Evolutionary conservation across 2,888 invertebrate species (phyloP).

Genomic region (Kryphioiulus occultus): DNA sequence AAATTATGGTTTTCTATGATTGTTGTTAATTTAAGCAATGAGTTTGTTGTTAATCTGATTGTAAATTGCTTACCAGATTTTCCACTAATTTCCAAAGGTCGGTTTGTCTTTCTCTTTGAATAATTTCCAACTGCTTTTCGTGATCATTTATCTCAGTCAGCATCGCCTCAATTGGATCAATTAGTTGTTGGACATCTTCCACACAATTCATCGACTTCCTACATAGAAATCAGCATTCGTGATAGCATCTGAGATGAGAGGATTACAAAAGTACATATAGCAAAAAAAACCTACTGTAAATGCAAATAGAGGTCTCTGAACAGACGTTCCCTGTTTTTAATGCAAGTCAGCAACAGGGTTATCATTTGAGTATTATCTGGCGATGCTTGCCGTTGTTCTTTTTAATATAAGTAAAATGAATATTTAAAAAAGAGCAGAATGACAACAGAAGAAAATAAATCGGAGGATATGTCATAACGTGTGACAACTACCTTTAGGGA

Average conservation of each 20-base stretch:
- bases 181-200: conserved; percentile 43
- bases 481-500: conserved; percentile 41
- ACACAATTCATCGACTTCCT: conserved; percentile 47
- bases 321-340: conserved; percentile 50
- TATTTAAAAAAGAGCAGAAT: not conserved
- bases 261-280: not conserved
- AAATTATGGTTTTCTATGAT: not conserved
- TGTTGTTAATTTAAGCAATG: not conserved
- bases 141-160: conserved; percentile 42
- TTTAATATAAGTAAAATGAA: not conserved
- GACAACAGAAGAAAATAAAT: not conserved
- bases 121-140: conserved; percentile 41
- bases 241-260: not conserved
- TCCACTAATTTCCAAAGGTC: conserved; percentile 51
- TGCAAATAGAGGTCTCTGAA: conserved; percentile 46
- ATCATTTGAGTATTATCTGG: conserved; percentile 49
- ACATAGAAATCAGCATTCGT: not conserved
- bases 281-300: conserved; percentile 45
- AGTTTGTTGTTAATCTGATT: not conserved
- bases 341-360: conserved; percentile 44
- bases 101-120: conserved; percentile 49
- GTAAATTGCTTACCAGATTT: conserved; percentile 47
- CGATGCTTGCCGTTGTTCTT: conserved; percentile 45
- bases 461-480: not conserved
- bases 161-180: conserved; percentile 46